Base-by-base conservation (phyloP, 2,797 vertebrate species). In the Catamblyrhynchus diadema region DNA sequence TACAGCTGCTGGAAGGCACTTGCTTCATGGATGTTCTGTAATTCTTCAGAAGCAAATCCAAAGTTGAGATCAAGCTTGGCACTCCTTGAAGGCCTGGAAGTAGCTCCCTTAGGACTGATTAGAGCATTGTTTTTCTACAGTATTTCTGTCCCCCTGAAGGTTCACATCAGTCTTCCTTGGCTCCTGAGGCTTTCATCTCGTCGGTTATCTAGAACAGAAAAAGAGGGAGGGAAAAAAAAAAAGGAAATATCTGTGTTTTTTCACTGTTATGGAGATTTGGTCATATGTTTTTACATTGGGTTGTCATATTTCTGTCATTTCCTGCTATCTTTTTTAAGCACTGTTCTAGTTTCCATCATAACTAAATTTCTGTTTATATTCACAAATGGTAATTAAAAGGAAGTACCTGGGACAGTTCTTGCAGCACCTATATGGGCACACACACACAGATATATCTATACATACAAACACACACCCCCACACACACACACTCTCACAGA, bases 371-470 rank as follows among this genome's bases (percentile, higher is more conserved):
- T 65, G 47, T 67, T 57, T 54, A 44, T 79, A 75, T 51, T 86
- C 51, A 67, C 6, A 51, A 78, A 64, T 15, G 13, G 1, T 41
- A 57, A 70, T 60, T 75, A 66, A 66, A 57, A 42, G 11, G 30
- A 60, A 61, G 25, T 10, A 50, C 33, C 11, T 30, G 13, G 18
- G 21, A 71, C 42, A 73, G 21, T 17, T 72, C 30, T 60, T 71
- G 37, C 15, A 70, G 8, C n/a, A 79, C 47, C 32, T 37, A 13
- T 16, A 42, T 28, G 2, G 4, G 27, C 8, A 16, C 22, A 19
- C 1, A 13, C 5, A 6, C 3, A 24, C 11, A 24, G 8, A 23
- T 1, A 9, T 7, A 59, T 24, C 13, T 8, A 9, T 8, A 12
- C 2, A 6, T 2, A 32, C 19, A 62, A 5, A 74, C 8, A 70